phyloP scores from a whole-genome alignment of 2,888 invertebrate species.

The Beris chalybata region DNA sequence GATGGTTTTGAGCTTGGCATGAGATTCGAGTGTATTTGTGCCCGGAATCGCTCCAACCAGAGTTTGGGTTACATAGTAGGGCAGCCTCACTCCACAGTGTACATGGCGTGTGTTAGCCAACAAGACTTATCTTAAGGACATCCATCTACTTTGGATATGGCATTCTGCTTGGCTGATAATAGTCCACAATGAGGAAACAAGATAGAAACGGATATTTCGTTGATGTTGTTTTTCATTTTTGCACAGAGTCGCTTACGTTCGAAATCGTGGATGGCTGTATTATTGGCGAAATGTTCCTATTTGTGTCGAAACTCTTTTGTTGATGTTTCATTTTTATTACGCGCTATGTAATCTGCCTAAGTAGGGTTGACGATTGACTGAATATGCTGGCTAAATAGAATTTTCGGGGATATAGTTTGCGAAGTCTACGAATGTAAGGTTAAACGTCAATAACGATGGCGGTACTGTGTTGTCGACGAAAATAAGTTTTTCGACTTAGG shows the following conservation, averaged over 20 bases:
- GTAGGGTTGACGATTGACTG: conserved; percentile 25
- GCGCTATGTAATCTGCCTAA: conserved; percentile 26
- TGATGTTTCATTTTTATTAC: conserved; percentile 25
- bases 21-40: neutral
- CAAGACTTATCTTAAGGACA: conserved; percentile 25
- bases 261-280: neutral
- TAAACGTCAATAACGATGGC: too few species aligned
- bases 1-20: neutral
- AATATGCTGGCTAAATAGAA: neutral
- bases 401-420: too few species aligned
- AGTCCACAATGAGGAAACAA: conserved; percentile 1
- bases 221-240: conserved; percentile 10
- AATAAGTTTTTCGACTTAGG: too few species aligned
- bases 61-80: neutral
- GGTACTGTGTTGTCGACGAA: too few species aligned
- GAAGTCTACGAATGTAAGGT: too few species aligned
- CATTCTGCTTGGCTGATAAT: conserved; percentile 17
- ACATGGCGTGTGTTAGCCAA: conserved; percentile 15
- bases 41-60: neutral
- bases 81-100: conserved; percentile 1
- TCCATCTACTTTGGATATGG: conserved; percentile 24
- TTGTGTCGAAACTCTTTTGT: conserved; percentile 12
- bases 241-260: neutral
- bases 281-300: conserved; percentile 6
- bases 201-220: conserved; percentile 15